Evolutionary conservation across 1,140 invertebrate genomes (phyloP).

Genomic region (Bombus turneri): DNA sequence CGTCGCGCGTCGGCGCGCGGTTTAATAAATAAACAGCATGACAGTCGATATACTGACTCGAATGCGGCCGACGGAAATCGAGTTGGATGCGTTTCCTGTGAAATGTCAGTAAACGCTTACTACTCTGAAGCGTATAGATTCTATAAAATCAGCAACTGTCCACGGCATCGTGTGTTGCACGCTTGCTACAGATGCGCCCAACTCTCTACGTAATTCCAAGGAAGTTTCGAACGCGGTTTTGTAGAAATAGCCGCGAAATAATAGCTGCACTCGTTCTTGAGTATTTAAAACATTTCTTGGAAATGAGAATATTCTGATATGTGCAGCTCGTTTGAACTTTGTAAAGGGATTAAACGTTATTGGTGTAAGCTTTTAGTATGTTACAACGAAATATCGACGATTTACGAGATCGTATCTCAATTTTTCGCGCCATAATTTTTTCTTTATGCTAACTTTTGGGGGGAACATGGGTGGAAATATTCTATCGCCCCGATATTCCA

Average conservation of each 20-base stretch:
- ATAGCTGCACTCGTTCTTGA: no score
- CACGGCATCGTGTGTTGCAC: neutral
- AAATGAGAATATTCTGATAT: no score
- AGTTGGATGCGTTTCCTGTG: slow-evolving; percentile 36
- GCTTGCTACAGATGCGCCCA: neutral
- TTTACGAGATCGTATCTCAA: neutral
- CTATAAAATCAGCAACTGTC: slow-evolving; percentile 1
- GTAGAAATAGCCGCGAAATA: neutral
- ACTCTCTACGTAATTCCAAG: neutral
- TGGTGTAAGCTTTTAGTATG: neutral
- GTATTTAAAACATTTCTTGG: no score
- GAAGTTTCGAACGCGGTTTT: neutral
- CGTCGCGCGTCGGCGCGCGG: neutral
- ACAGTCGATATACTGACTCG: slow-evolving; percentile 46
- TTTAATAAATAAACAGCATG: slow-evolving; percentile 53
- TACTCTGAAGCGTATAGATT: neutral
- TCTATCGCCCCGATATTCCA: neutral
- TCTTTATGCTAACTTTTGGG: no score
- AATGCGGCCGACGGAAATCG: slow-evolving; percentile 52
- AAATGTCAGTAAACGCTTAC: slow-evolving; percentile 45
- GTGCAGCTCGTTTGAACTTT: no score
- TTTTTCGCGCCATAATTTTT: neutral
- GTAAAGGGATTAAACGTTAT: no score
- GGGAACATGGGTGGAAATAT: neutral
- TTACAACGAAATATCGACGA: neutral